phyloP scores from a whole-genome alignment of 2,113 vertebrate genomes.

The Entelurus aequoreus region DNA sequence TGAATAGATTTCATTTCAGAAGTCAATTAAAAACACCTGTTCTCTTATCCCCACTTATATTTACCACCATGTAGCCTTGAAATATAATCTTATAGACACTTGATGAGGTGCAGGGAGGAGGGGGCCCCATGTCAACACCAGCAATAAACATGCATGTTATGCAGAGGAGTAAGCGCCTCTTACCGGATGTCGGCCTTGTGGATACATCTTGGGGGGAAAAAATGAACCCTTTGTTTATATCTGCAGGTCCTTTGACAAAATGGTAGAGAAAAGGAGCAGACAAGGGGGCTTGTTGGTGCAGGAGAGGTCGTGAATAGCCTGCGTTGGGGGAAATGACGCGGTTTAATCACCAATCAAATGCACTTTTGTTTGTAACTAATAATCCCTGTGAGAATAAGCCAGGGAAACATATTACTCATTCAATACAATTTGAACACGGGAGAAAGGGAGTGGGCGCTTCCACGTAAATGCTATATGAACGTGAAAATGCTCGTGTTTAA shows the following conservation, averaged over 20 bases:
- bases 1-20: slow-evolving; percentile 24
- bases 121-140: slow-evolving; percentile 24
- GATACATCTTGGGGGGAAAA: slow-evolving; percentile 79
- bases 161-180: slow-evolving; percentile 61
- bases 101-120: slow-evolving; percentile 26
- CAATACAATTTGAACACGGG: slow-evolving; percentile 13
- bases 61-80: slow-evolving; percentile 35
- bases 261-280: slow-evolving; percentile 55
- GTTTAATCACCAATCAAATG: slow-evolving; percentile 41
- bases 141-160: slow-evolving; percentile 20
- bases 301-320: slow-evolving; percentile 46
- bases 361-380: slow-evolving; percentile 15
- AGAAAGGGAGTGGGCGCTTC: neutral
- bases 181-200: slow-evolving; percentile 94
- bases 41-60: slow-evolving; percentile 13
- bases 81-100: slow-evolving; percentile 21
- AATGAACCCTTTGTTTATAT: slow-evolving; percentile 73
- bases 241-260: slow-evolving; percentile 56
- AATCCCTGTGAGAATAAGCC: slow-evolving; percentile 11
- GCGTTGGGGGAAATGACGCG: slow-evolving; percentile 47
- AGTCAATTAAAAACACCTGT: neutral
- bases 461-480: neutral
- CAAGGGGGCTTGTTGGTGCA: slow-evolving; percentile 15
- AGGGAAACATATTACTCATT: slow-evolving; percentile 15
- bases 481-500: neutral